Conservation (phyloP, 2,797 vertebrate genomes). For the Spinus olivaceus region DNA sequence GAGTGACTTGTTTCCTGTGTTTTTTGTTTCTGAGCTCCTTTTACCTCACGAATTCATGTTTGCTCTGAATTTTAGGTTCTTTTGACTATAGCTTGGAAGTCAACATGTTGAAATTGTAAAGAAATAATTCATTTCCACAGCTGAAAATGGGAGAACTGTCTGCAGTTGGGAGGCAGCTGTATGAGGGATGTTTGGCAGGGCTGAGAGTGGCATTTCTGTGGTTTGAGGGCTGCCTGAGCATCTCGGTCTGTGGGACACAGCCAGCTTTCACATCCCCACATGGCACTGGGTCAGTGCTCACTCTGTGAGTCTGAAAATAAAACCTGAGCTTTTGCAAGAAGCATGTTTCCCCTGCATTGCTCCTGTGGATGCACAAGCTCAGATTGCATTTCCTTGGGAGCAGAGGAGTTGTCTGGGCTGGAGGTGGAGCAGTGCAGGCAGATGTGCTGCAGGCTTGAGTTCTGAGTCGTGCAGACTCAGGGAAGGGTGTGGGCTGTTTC, state of each 20-base stretch:
- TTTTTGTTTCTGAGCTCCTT: not conserved
- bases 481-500: not conserved
- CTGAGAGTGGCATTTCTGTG: not conserved
- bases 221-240: not conserved
- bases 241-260: accelerated
- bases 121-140: not conserved
- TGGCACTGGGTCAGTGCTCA: not conserved
- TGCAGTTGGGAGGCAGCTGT: not conserved
- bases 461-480: not conserved
- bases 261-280: not conserved
- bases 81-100: not conserved
- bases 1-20: not conserved
- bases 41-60: not conserved
- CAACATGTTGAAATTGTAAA: not conserved
- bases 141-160: not conserved
- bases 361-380: not conserved
- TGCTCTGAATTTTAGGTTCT: not conserved
- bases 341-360: not conserved
- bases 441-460: not conserved
- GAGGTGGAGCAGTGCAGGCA: accelerated
- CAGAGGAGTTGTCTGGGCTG: not conserved
- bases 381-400: not conserved
- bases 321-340: not conserved
- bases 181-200: not conserved
- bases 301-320: not conserved